Evolutionary conservation across 2,113 vertebrate species (phyloP).

Genomic region (Illadopsis cleaveri): DNA sequence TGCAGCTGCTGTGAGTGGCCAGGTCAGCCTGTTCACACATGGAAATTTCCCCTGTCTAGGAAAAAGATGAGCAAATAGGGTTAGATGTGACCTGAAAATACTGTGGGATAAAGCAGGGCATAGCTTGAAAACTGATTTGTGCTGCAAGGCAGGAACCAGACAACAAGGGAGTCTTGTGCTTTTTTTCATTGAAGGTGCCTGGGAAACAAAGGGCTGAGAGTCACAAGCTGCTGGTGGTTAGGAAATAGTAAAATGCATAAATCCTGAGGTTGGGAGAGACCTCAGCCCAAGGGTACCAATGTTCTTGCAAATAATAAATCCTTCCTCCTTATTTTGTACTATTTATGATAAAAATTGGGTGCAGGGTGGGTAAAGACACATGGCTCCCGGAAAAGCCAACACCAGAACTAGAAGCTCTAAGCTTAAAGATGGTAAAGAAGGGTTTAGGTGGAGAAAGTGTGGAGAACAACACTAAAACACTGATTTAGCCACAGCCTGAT

Average conservation of each 20-base stretch:
- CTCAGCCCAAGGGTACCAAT: background rate
- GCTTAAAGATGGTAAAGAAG: background rate
- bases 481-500: background rate
- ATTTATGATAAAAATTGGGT: background rate
- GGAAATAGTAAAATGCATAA: background rate
- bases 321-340: background rate
- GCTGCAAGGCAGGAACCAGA: background rate
- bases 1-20: background rate
- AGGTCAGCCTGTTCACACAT: background rate
- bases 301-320: background rate
- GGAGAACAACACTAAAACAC: background rate
- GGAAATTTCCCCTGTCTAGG: background rate
- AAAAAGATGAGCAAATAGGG: background rate
- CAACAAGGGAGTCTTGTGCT: background rate
- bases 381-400: background rate
- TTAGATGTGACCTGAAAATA: background rate
- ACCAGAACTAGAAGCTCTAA: background rate
- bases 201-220: background rate
- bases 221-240: background rate
- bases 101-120: background rate
- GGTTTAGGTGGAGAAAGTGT: background rate
- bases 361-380: background rate
- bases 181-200: background rate
- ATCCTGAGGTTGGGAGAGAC: background rate
- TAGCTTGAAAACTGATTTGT: background rate